Percentiles rank a stretch among this genome's conserved stretches.
These are phyloP conservation scores for Phalacrocorax brasilianus DNA, from an alignment of 2,113 vertebrate genomes.

Conservation along the genomic window DNA sequence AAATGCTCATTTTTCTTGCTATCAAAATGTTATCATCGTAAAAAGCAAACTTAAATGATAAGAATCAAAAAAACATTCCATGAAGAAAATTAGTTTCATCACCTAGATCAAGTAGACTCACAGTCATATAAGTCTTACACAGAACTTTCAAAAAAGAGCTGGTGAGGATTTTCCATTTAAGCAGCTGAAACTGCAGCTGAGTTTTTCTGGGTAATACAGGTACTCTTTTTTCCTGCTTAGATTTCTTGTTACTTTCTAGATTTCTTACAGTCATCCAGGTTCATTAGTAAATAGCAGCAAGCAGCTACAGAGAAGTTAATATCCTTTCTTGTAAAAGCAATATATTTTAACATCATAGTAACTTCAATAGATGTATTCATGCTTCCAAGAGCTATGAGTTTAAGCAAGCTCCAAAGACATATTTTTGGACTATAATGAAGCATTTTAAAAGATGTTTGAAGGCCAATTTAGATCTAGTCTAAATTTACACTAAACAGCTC, in stretches of 20 bases:
- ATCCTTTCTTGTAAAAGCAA: neutral
- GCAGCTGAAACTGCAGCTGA: neutral
- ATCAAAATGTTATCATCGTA: neutral
- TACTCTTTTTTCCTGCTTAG: neutral
- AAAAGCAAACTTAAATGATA: neutral
- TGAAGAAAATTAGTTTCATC: neutral
- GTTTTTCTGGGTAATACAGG: neutral
- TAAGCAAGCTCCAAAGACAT: neutral
- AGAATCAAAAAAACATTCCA: neutral
- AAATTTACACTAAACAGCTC: neutral
- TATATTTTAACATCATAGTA: neutral
- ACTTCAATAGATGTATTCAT: neutral
- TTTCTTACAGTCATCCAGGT: neutral
- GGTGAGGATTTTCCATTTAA: neutral
- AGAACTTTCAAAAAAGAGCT: neutral
- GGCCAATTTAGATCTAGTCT: neutral
- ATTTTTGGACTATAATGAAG: neutral
- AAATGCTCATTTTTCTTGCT: neutral
- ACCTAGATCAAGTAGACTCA: neutral
- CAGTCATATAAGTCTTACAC: neutral
- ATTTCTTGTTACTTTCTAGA: neutral
- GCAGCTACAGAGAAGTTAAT: neutral
- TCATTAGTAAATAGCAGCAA: neutral
- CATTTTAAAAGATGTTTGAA: neutral
- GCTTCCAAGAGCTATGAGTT: neutral